Conservation (phyloP, 2,113 vertebrate genomes). For the Melierax canorus region DNA sequence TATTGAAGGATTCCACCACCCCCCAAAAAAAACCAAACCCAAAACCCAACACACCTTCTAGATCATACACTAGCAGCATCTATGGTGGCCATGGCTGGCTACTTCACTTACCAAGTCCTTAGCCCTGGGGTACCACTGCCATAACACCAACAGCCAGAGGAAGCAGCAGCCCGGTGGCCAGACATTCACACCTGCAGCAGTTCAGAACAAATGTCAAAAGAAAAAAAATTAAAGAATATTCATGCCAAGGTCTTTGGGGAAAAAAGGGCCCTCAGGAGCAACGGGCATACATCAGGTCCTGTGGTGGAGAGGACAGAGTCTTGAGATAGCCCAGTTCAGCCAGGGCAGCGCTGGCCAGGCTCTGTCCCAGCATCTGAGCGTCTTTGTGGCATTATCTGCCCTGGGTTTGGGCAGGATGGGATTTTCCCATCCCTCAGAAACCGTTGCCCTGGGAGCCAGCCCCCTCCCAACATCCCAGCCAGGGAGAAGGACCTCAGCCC, state of each 20-base stretch:
- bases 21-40: too few relatives aligned
- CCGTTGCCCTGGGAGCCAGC: not conserved
- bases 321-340: not conserved
- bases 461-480: rapidly evolving
- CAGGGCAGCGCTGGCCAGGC: not conserved
- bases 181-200: not conserved
- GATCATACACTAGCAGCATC: not conserved
- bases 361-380: not conserved
- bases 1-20: not conserved
- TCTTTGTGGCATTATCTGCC: not conserved
- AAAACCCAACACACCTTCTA: not conserved
- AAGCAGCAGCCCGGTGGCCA: rapidly evolving
- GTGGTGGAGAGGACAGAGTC: not conserved
- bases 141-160: not conserved
- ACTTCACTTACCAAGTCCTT: not conserved
- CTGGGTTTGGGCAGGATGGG: not conserved
- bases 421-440: not conserved
- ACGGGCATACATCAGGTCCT: not conserved
- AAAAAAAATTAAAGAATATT: not conserved
- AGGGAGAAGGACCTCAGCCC: not conserved
- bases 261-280: not conserved
- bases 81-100: not conserved
- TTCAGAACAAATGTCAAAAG: not conserved
- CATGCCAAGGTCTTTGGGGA: not conserved
- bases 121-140: not conserved